Conservation (phyloP, 2,888 invertebrate genomes). For the Platycnemis pennipes region DNA sequence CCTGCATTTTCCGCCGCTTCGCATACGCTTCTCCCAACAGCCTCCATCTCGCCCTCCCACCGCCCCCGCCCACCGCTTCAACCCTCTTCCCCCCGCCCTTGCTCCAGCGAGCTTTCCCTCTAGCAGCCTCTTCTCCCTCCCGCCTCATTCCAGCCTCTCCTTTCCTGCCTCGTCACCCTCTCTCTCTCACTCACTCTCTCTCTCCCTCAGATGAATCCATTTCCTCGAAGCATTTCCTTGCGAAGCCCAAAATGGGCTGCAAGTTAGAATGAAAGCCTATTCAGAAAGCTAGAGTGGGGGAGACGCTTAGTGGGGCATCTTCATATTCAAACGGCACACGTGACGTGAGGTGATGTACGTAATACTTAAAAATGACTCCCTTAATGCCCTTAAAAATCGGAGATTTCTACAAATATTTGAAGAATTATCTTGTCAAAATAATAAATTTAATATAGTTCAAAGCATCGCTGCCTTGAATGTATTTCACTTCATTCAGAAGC, state of each 20-base stretch:
- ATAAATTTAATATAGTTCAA: too few relatives aligned
- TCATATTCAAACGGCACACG: neutral
- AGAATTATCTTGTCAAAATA: too few relatives aligned
- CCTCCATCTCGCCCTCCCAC: neutral
- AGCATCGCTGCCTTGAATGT: too few relatives aligned
- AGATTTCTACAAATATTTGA: neutral
- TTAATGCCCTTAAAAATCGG: neutral
- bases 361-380: too few relatives aligned
- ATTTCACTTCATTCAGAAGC: too few relatives aligned
- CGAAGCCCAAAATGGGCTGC: neutral
- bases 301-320: neutral
- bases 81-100: neutral
- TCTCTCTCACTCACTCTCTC: neutral
- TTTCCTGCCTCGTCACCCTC: neutral
- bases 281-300: neutral
- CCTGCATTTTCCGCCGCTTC: too few relatives aligned
- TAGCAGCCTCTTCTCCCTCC: constrained; percentile 10
- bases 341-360: neutral
- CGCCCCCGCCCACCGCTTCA: neutral
- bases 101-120: neutral
- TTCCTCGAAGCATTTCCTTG: constrained; percentile 22
- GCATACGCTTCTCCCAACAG: too few relatives aligned
- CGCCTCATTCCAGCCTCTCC: neutral
- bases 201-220: constrained; percentile 10
- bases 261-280: neutral